A percentile compares a stretch with the other conserved stretches of the same genome.
Conservation (phyloP, 2,888 invertebrate genomes). For the Agapostemon virescens region DNA sequence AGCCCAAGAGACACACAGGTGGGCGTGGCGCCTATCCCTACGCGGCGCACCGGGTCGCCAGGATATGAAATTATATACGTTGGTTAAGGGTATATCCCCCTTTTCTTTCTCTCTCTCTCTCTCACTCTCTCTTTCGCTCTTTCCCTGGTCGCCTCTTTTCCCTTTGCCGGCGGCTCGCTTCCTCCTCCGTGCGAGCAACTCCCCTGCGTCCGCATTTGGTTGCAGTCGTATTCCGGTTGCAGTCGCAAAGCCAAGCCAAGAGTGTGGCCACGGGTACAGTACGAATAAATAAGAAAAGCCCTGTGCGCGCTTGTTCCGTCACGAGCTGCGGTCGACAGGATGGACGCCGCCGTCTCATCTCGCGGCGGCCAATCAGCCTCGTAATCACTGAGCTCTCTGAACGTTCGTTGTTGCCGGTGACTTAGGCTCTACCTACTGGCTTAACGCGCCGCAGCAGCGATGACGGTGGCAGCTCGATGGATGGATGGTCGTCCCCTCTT, state of each 20-base stretch:
- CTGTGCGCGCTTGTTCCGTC: slow-evolving; percentile 74
- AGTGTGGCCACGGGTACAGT: slow-evolving; percentile 60
- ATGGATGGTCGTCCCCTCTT: slow-evolving; percentile 28
- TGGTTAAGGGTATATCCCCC: slow-evolving; percentile 62
- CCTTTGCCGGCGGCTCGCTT: slow-evolving; percentile 6
- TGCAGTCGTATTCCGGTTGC: slow-evolving; percentile 64
- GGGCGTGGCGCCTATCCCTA: slow-evolving; percentile 77
- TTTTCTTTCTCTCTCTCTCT: slow-evolving; percentile 41
- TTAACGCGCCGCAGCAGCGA: slow-evolving; percentile 61
- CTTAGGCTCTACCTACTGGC: slow-evolving; percentile 64
- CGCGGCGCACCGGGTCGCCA: slow-evolving; percentile 69
- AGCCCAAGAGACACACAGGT: slow-evolving; percentile 74
- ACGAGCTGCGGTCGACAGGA: slow-evolving; percentile 77
- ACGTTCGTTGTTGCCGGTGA: slow-evolving; percentile 70
- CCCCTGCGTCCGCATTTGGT: slow-evolving; percentile 44
- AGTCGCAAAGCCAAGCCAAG: slow-evolving; percentile 48
- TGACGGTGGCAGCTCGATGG: slow-evolving; percentile 46
- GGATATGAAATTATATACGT: slow-evolving; percentile 70
- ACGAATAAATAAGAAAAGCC: slow-evolving; percentile 72
- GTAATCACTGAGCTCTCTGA: slow-evolving; percentile 79
- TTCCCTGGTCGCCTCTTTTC: not conserved
- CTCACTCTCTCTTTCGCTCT: not conserved
- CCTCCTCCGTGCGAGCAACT: slow-evolving; percentile 24
- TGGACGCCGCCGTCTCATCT: slow-evolving; percentile 80
- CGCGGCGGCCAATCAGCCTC: slow-evolving; percentile 80